phyloP scores from a whole-genome alignment of 1,140 invertebrate species.

The Drosophila trapezifrons region DNA sequence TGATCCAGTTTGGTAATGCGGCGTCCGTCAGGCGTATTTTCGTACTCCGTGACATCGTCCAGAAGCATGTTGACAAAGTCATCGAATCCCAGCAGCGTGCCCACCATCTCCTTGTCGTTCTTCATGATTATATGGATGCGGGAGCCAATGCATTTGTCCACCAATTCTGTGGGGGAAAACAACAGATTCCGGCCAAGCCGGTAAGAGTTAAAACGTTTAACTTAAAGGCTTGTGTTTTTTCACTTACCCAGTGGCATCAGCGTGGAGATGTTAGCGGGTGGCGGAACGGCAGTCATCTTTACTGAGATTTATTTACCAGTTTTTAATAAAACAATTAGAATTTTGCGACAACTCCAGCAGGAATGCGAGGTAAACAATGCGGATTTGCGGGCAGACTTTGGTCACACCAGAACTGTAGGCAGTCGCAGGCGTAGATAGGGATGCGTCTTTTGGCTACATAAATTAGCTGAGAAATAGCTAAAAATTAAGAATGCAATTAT shows the following conservation, averaged over 20 bases:
- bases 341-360: constrained; percentile 14
- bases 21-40: constrained; percentile 98
- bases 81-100: constrained; percentile 98
- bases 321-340: constrained; percentile 18
- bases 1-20: constrained; percentile 98
- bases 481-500: neutral
- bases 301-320: constrained; percentile 5
- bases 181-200: too few relatives aligned
- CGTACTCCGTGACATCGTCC: constrained; percentile 97
- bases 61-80: constrained; percentile 99
- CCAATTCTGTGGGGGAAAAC: constrained; percentile 90
- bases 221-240: too few relatives aligned
- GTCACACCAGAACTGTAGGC: constrained; percentile 9
- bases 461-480: neutral
- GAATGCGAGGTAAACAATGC: constrained; percentile 38
- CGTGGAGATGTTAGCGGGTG: constrained; percentile 88
- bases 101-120: constrained; percentile 99
- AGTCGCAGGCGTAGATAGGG: neutral
- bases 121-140: constrained; percentile 99
- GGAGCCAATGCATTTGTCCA: constrained; percentile 99
- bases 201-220: too few relatives aligned
- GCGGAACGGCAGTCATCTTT: constrained; percentile 77
- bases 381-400: neutral
- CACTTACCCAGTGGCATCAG: constrained; percentile 89
- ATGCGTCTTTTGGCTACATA: neutral